phyloP scores from a whole-genome alignment of 2,797 vertebrate genomes.

The Chelon auratus region DNA sequence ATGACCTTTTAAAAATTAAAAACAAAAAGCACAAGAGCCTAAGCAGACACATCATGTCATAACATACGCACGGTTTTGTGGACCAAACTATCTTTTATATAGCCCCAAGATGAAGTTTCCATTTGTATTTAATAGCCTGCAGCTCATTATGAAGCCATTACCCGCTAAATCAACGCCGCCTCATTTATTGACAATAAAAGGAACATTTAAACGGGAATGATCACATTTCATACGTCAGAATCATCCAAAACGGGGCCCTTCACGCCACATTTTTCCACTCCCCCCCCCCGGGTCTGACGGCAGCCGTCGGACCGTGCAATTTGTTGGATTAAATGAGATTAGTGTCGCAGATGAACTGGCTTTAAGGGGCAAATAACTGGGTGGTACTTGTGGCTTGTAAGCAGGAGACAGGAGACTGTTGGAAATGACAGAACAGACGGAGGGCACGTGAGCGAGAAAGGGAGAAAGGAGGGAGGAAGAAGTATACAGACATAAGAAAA shows the following conservation, averaged over 20 bases:
- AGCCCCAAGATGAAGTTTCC: no score
- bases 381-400: conserved; percentile 32
- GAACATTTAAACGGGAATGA: neutral
- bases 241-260: neutral
- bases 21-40: no score
- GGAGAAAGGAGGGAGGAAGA: neutral
- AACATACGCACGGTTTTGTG: no score
- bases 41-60: no score
- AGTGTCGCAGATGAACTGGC: conserved; percentile 9
- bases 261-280: neutral
- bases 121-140: no score
- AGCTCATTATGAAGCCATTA: no score
- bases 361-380: conserved; percentile 26
- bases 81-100: no score
- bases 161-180: no score
- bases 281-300: conserved; percentile 3
- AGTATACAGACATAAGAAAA: neutral
- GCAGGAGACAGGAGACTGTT: conserved; percentile 30
- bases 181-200: neutral
- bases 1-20: no score
- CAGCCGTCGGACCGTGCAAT: conserved; percentile 30
- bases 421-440: conserved; percentile 17
- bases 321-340: conserved; percentile 36
- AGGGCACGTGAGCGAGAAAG: conserved; percentile 18
- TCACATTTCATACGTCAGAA: neutral